phyloP scores from a whole-genome alignment of 1,140 invertebrate species.

The Venturia canescens region DNA sequence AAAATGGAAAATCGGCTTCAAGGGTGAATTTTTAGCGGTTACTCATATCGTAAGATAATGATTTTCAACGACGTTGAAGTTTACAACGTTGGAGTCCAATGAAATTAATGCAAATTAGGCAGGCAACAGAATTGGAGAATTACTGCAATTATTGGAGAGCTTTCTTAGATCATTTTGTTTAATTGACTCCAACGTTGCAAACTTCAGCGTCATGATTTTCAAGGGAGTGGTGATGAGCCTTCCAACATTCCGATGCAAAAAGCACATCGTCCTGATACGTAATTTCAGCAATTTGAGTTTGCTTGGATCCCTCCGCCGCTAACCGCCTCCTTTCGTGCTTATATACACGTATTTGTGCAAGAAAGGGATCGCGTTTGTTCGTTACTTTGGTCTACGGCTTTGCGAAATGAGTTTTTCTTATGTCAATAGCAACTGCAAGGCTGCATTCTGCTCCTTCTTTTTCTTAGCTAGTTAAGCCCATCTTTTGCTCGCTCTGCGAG shows the following conservation, averaged over 20 bases:
- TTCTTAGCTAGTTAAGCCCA: neutral
- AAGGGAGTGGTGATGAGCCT: conserved; percentile 35
- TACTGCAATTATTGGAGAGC: too few species aligned
- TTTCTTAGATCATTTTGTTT: too few species aligned
- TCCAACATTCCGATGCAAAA: conserved; percentile 25
- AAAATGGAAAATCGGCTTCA: neutral
- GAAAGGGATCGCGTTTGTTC: conserved; percentile 22
- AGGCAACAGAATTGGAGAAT: too few species aligned
- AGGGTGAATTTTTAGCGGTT: neutral
- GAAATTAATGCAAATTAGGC: too few species aligned
- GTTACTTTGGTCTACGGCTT: conserved; percentile 16
- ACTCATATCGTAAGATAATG: conserved; percentile 5
- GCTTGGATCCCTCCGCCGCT: neutral
- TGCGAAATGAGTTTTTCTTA: neutral
- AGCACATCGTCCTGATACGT: neutral
- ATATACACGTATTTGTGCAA: neutral
- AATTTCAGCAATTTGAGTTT: neutral
- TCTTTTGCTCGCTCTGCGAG: neutral
- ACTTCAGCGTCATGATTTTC: too few species aligned
- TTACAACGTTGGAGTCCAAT: too few species aligned
- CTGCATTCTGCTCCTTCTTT: neutral
- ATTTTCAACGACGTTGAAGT: too few species aligned
- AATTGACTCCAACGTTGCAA: too few species aligned
- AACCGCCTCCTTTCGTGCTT: neutral
- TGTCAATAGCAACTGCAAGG: conserved; percentile 12